Evolutionary conservation across 2,797 vertebrate species (phyloP).

Genomic region (Pseudochaenichthys georgianus): DNA sequence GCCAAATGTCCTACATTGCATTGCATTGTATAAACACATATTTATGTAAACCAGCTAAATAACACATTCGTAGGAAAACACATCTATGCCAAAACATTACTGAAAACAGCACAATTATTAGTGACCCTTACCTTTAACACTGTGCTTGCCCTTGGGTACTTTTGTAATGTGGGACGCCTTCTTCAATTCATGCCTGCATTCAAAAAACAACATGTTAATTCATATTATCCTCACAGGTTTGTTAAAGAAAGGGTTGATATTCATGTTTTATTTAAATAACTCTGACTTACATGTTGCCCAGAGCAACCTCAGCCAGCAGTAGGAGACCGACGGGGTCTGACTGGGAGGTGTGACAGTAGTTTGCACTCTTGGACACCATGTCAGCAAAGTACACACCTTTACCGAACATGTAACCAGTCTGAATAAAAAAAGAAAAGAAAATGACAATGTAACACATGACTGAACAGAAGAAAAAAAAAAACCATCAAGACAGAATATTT

Average conservation of each 20-base stretch:
- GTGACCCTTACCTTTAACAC: conserved; percentile 93
- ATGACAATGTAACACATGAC: not conserved
- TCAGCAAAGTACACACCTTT: conserved; percentile 99
- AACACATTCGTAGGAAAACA: not conserved
- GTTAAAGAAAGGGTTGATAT: not conserved
- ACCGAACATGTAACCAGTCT: conserved; percentile 99
- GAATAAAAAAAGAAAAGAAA: conserved; percentile 23
- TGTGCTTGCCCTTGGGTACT: conserved; percentile 97
- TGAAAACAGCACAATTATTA: not conserved
- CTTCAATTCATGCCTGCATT: conserved; percentile 93
- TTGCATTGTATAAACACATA: not conserved
- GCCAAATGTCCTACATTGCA: not conserved
- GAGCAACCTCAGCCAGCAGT: conserved; percentile 95
- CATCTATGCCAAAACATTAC: not conserved
- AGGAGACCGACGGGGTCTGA: conserved; percentile 93
- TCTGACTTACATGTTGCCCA: conserved; percentile 95
- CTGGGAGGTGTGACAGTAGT: conserved; percentile 98
- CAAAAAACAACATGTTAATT: conserved; percentile 4
- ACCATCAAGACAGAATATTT: not conserved
- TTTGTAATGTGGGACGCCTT: conserved; percentile 96
- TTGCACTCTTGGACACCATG: conserved; percentile 99
- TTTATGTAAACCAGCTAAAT: not conserved
- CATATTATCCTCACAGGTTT: not conserved
- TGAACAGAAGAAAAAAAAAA: not conserved
- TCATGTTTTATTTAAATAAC: not conserved